Evolutionary conservation across 2,888 invertebrate genomes (phyloP).

Genomic region (Caenorhabditis sp.): DNA sequence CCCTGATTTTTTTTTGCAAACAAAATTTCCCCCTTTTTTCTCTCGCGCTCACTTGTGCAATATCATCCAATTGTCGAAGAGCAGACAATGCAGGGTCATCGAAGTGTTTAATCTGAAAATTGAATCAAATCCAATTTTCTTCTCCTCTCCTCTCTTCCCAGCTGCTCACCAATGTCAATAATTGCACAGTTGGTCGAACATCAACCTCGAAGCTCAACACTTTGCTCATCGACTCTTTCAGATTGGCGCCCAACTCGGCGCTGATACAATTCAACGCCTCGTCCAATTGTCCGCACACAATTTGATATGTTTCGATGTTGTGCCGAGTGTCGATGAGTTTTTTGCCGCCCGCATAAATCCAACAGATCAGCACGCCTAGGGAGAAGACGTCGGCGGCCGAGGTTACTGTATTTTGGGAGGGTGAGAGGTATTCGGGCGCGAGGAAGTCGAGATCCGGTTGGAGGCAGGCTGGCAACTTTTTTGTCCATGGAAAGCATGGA

Average conservation of each 20-base stretch:
- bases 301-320: conserved; percentile 85
- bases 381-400: conserved; percentile 95
- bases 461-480: conserved; percentile 86
- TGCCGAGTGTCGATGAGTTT: conserved; percentile 89
- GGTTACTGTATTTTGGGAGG: conserved; percentile 73
- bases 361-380: conserved; percentile 89
- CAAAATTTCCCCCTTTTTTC: no score
- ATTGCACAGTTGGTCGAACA: conserved; percentile 87
- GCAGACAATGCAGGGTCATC: conserved; percentile 90
- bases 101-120: conserved; percentile 73
- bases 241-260: conserved; percentile 79
- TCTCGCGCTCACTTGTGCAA: conserved; percentile 75
- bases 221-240: conserved; percentile 57
- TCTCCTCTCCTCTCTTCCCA: conserved; percentile 74
- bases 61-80: conserved; percentile 89
- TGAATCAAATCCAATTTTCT: conserved; percentile 58
- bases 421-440: conserved; percentile 90
- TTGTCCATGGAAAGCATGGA: conserved; percentile 86
- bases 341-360: conserved; percentile 86
- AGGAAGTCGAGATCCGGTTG: conserved; percentile 92
- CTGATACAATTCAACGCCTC: conserved; percentile 61
- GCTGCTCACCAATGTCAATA: conserved; percentile 81
- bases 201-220: conserved; percentile 76
- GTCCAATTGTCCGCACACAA: conserved; percentile 85
- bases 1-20: no score